Conservation (phyloP, 2,113 vertebrate species). For the Nyctereutes procyonoides region DNA sequence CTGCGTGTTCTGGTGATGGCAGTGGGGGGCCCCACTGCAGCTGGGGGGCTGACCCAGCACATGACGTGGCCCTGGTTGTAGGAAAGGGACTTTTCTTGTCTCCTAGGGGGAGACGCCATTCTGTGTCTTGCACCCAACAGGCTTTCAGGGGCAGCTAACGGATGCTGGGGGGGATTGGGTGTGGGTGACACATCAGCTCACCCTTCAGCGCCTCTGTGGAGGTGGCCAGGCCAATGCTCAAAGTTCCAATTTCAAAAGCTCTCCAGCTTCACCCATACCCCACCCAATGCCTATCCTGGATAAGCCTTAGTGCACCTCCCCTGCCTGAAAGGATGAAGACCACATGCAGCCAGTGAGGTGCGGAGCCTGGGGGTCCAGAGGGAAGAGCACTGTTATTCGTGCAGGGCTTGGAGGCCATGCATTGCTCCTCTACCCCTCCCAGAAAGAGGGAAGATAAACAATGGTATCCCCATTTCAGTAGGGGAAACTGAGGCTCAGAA, state of each 20-base stretch:
- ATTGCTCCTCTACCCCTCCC: background rate
- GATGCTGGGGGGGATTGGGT: background rate
- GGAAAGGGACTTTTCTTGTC: background rate
- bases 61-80: too few species aligned
- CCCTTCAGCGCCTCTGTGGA: background rate
- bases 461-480: background rate
- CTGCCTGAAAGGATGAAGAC: background rate
- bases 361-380: background rate
- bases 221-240: background rate
- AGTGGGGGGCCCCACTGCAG: too few species aligned
- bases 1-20: too few species aligned
- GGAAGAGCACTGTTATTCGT: background rate
- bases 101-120: background rate
- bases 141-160: background rate
- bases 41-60: too few species aligned
- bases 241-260: background rate
- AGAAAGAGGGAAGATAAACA: too few species aligned
- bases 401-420: background rate
- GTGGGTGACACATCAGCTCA: background rate
- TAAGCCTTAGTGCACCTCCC: rapidly evolving
- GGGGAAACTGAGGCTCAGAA: background rate
- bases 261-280: background rate
- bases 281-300: background rate
- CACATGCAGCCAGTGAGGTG: background rate
- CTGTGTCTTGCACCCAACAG: background rate